Conservation (phyloP, 2,113 vertebrate species). For the Percina caprodes region DNA sequence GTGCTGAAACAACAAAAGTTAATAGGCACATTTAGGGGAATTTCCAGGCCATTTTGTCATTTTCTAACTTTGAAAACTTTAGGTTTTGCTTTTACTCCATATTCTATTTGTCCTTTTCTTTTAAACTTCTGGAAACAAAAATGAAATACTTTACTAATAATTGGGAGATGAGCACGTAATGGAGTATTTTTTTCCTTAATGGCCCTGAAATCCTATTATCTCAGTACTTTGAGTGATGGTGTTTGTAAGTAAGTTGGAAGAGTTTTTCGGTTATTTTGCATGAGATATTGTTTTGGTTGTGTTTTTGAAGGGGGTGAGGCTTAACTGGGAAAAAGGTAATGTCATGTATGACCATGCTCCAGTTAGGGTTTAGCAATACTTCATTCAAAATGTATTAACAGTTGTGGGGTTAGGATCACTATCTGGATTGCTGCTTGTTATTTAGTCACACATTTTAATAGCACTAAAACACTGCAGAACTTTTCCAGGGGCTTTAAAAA, state of each 20-base stretch:
- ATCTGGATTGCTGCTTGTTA: background rate
- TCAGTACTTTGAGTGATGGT: background rate
- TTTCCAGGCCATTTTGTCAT: slow-evolving; percentile 38
- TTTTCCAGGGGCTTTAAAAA: background rate
- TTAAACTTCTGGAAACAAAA: background rate
- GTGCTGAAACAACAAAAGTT: slow-evolving; percentile 77
- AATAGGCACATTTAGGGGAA: slow-evolving; percentile 53
- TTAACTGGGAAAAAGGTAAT: background rate
- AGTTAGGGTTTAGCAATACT: background rate
- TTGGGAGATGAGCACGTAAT: background rate
- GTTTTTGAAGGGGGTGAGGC: background rate
- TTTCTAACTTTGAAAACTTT: slow-evolving; percentile 55
- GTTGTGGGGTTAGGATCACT: no score
- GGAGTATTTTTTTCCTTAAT: background rate
- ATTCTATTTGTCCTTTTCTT: background rate
- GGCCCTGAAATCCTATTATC: background rate
- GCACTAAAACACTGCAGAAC: no score
- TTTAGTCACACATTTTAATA: background rate
- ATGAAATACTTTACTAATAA: background rate
- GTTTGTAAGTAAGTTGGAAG: background rate
- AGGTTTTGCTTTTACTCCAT: slow-evolving; percentile 14
- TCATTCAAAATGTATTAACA: no score
- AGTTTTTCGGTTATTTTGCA: background rate
- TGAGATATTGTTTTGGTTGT: background rate
- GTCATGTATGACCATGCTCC: no score